These are phyloP conservation scores for Dipodomys spectabilis DNA, from an alignment of 2,113 vertebrate species.

Conservation along the genomic window DNA sequence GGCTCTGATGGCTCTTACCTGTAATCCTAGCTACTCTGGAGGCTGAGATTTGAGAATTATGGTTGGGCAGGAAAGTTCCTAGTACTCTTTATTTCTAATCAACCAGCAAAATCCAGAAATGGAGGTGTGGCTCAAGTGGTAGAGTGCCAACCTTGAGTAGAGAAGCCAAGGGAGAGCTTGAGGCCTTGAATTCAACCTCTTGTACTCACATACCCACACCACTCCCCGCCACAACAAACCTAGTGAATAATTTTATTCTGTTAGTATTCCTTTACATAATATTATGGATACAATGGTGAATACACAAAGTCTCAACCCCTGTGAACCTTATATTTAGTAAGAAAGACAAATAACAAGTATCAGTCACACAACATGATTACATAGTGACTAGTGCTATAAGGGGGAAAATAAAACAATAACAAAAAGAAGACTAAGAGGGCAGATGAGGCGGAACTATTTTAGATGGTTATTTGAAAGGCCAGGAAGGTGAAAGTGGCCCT, in stretches of 20 bases:
- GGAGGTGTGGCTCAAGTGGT: too few relatives aligned
- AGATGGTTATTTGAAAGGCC: slow-evolving; percentile 13
- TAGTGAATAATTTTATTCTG: not conserved
- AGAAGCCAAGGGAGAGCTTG: too few relatives aligned
- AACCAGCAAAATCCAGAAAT: too few relatives aligned
- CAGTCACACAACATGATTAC: not conserved
- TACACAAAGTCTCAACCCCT: not conserved
- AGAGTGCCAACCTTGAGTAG: too few relatives aligned
- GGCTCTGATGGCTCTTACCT: too few relatives aligned
- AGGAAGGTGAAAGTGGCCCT: not conserved
- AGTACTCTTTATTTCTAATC: too few relatives aligned
- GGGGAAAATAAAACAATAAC: not conserved
- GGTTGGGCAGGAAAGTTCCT: too few relatives aligned
- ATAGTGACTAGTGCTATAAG: not conserved
- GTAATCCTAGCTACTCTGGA: too few relatives aligned
- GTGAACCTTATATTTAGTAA: not conserved
- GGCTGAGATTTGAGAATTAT: too few relatives aligned
- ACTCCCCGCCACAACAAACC: too few relatives aligned
- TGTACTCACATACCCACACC: too few relatives aligned
- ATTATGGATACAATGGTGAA: not conserved
- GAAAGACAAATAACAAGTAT: slow-evolving; percentile 9
- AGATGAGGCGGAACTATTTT: slow-evolving; percentile 10
- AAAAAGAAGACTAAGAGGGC: not conserved
- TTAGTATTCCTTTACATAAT: not conserved
- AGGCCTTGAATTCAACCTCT: too few relatives aligned